A percentile compares a stretch with the other conserved stretches of the same genome.
phyloP scores from a whole-genome alignment of 2,113 vertebrate species.

The Macrotis lagotis region DNA sequence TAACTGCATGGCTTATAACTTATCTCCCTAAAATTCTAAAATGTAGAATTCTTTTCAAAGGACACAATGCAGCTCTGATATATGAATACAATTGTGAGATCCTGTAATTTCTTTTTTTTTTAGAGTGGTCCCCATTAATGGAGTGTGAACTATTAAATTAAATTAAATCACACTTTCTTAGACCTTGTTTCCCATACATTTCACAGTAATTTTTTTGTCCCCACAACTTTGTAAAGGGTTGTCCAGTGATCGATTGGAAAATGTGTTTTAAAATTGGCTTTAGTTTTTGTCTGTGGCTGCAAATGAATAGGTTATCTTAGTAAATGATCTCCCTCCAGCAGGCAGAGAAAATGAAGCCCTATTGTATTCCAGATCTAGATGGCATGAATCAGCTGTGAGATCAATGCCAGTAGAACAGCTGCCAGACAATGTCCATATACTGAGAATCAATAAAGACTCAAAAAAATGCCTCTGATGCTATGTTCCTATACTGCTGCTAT shows the following conservation, averaged over 20 bases:
- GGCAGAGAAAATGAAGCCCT: background rate
- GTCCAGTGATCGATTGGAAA: background rate
- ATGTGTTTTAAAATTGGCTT: conserved; percentile 1
- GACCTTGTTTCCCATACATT: background rate
- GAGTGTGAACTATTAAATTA: background rate
- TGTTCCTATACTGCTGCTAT: background rate
- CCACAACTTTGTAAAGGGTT: background rate
- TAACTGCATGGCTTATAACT: background rate
- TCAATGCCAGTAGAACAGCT: background rate
- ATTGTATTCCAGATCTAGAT: background rate
- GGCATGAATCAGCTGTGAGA: background rate
- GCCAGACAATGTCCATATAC: background rate
- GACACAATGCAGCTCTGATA: background rate
- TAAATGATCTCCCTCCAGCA: too few species aligned
- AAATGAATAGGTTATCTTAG: fast-evolving
- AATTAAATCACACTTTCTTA: conserved; percentile 1
- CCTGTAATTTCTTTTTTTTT: background rate
- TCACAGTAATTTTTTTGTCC: background rate
- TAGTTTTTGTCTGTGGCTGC: background rate
- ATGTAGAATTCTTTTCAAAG: background rate
- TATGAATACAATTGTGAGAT: fast-evolving
- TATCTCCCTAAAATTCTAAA: background rate
- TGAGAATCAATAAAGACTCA: background rate
- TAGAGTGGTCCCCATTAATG: background rate
- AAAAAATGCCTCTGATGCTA: background rate